phyloP scores from a whole-genome alignment of 2,797 vertebrate species.

The Carapus acus region DNA sequence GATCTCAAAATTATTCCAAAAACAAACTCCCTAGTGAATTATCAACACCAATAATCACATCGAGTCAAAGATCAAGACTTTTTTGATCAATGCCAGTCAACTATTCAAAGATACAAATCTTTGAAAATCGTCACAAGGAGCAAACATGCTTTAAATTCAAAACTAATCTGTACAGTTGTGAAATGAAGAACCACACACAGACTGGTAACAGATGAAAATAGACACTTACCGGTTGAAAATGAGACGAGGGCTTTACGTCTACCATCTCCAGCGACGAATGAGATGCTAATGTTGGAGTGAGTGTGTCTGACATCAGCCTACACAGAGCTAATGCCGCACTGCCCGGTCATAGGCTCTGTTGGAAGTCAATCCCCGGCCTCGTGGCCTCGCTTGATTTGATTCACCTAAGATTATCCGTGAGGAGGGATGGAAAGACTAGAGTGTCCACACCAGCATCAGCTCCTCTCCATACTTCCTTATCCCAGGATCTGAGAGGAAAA shows the following conservation, averaged over 20 bases:
- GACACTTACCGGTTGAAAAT: constrained; percentile 42
- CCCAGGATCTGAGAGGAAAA: constrained; percentile 7
- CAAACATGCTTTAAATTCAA: too few relatives aligned
- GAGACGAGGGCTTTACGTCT: constrained; percentile 9
- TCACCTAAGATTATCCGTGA: constrained; percentile 55
- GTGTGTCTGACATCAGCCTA: constrained; percentile 31
- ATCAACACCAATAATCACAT: constrained; percentile 17
- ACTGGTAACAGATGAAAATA: not conserved
- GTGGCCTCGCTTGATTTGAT: constrained; percentile 56
- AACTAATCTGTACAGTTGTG: too few relatives aligned
- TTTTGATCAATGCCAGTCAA: too few relatives aligned
- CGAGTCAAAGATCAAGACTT: constrained; percentile 15
- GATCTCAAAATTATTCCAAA: too few relatives aligned
- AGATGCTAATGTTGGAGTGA: constrained; percentile 5
- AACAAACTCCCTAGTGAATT: constrained; percentile 4
- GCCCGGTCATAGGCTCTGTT: constrained; percentile 23
- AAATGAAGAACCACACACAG: not conserved
- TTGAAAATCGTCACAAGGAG: too few relatives aligned
- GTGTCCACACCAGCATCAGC: constrained; percentile 7
- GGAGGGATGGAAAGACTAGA: constrained; percentile 5
- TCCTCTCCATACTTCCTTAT: constrained; percentile 7
- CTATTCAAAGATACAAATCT: too few relatives aligned
- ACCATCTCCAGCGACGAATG: constrained; percentile 20
- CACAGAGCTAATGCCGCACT: constrained; percentile 31
- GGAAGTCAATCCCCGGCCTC: constrained; percentile 48